Percentiles rank a stretch among this genome's conserved stretches.
These are phyloP conservation scores for Odontocolon sp. DNA, from an alignment of 2,888 invertebrate genomes.

Conservation along the genomic window DNA sequence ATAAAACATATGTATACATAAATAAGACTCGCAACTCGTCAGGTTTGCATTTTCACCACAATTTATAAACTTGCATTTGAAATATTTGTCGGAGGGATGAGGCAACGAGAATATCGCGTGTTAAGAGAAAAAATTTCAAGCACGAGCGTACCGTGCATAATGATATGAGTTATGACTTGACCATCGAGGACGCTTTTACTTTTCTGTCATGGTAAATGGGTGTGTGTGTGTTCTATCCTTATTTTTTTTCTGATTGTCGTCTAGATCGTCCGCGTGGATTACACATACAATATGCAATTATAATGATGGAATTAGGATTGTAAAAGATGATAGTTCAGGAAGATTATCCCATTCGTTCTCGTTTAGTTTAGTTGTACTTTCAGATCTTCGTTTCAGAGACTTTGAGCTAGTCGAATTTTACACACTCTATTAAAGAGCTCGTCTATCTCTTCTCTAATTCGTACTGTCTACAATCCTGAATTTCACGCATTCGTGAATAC, in stretches of 20 bases:
- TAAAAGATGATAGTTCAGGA: neutral
- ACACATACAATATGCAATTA: no score
- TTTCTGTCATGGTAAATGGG: no score
- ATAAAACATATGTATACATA: neutral
- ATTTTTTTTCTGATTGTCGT: slow-evolving; percentile 11
- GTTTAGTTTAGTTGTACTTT: neutral
- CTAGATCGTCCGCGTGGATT: no score
- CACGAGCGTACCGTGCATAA: slow-evolving; percentile 24
- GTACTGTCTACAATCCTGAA: neutral
- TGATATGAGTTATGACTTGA: slow-evolving; percentile 43
- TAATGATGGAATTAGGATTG: no score
- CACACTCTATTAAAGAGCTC: neutral
- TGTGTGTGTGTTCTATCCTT: slow-evolving; percentile 30
- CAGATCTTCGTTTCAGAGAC: neutral
- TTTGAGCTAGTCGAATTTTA: neutral
- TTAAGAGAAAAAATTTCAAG: neutral
- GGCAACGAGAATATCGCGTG: neutral
- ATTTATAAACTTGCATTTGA: neutral
- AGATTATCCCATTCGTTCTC: neutral
- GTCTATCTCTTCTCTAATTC: neutral
- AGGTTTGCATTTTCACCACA: neutral
- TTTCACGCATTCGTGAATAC: neutral
- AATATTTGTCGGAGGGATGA: neutral
- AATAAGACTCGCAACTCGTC: neutral
- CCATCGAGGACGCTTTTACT: slow-evolving; percentile 61